A percentile compares a stretch with the other conserved stretches of the same genome.
Conservation (phyloP, 2,797 vertebrate species). For the Amblyopsis hoosieri region DNA sequence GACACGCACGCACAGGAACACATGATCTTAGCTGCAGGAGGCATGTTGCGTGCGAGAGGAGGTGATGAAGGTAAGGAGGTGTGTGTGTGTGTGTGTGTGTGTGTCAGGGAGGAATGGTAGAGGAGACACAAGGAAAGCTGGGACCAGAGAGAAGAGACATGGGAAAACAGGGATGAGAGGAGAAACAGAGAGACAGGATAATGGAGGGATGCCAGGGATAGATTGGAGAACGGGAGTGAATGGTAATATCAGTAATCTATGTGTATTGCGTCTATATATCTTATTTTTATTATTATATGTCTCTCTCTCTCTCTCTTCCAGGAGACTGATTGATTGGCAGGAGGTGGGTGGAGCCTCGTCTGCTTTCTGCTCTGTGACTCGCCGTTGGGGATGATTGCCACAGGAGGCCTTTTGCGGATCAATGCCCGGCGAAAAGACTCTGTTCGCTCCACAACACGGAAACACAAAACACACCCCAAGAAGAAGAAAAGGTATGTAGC, state of each 20-base stretch:
- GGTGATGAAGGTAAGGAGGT: no score
- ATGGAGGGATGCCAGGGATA: neutral
- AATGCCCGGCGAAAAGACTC: slow-evolving; percentile 92
- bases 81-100: no score
- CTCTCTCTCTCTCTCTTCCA: slow-evolving; percentile 20
- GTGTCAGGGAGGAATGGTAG: slow-evolving; percentile 65
- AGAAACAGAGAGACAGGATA: slow-evolving; percentile 2
- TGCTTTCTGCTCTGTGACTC: slow-evolving; percentile 15
- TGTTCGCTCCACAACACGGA: slow-evolving; percentile 78
- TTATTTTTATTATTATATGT: neutral
- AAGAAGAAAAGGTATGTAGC: slow-evolving; percentile 83
- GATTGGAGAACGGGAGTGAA: neutral
- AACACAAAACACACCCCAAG: slow-evolving; percentile 79
- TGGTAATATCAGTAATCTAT: neutral
- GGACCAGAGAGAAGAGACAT: slow-evolving; percentile 52
- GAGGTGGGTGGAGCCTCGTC: slow-evolving; percentile 27
- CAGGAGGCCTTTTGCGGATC: slow-evolving; percentile 93
- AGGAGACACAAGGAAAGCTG: slow-evolving; percentile 77
- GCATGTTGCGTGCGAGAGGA: slow-evolving; percentile 82
- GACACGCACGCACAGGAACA: neutral
- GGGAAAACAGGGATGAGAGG: slow-evolving; percentile 26
- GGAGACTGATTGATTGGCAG: slow-evolving; percentile 38
- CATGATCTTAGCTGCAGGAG: slow-evolving; percentile 64
- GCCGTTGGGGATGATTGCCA: slow-evolving; percentile 86
- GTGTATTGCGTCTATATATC: neutral